Evolutionary conservation across 2,797 vertebrate genomes (phyloP).

Genomic region (Myotis planiceps): DNA sequence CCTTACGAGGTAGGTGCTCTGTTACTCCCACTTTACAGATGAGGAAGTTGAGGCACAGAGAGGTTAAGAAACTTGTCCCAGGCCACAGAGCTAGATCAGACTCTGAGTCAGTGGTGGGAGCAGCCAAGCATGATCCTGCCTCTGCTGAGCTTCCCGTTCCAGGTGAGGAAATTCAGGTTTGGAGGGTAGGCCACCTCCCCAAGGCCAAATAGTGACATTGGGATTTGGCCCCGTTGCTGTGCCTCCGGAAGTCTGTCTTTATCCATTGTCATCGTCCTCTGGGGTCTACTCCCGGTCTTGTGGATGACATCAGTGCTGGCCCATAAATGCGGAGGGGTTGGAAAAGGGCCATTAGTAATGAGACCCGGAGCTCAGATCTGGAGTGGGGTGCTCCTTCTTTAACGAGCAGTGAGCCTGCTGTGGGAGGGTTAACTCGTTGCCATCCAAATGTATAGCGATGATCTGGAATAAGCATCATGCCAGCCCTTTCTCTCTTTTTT

Average conservation of each 20-base stretch:
- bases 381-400: background rate
- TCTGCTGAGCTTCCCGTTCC: background rate
- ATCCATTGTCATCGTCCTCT: background rate
- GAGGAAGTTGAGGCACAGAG: background rate
- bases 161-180: background rate
- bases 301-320: background rate
- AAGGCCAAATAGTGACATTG: background rate
- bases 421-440: background rate
- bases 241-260: background rate
- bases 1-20: background rate
- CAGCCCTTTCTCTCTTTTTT: constrained; percentile 79
- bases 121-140: too few relatives aligned
- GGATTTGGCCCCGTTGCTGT: background rate
- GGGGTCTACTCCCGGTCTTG: too few relatives aligned
- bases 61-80: background rate
- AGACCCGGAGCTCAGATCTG: background rate
- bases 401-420: background rate
- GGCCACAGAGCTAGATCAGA: background rate
- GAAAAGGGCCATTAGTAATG: accelerated
- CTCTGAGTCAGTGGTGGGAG: background rate
- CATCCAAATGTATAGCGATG: constrained; percentile 64
- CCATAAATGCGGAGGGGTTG: background rate
- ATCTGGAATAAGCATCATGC: constrained; percentile 61
- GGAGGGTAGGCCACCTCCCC: background rate
- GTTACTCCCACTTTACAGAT: background rate